Evolutionary conservation across 2,888 invertebrate species (phyloP), one percentile per base, ranked within the genome.

Genomic region (Megamerina dolium): DNA sequence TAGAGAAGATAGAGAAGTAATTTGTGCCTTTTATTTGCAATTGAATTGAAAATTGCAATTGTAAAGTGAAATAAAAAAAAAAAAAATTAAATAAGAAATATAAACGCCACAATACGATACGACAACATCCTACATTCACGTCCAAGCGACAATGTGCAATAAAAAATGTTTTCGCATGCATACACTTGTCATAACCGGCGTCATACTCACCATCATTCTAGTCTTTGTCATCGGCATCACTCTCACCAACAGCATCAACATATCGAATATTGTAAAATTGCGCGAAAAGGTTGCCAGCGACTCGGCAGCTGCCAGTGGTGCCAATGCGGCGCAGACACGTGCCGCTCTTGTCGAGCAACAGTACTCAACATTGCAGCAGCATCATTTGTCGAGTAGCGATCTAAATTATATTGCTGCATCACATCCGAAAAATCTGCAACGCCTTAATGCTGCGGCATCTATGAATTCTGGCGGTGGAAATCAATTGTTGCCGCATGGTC

Each of bases 151-250:
- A 60, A 70, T 70, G 70, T 70, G 70, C 60, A 66, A 53, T 55
- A 55, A 57, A 51, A 70, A 70, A 64, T 70, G 63, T 52, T 67
- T 64, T 53, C 70, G 68, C 58, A 66, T 70, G 66, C 70, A 67
- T 56, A 66, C 66, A 45, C 53, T 70, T 55, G 61, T 67, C 54
- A 64, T 73, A 50, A 66, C 73, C 50, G 71, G 74, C 50, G 62
- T 75, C 46, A 61, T 74, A 54, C 65, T 74, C 38, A 70, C 74
- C 41, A 70, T 77, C 38, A 65, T 76, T 13, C 70, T 77, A 49
- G 72, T 77, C 64, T 75, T 75, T 39, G 73, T 74, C 56, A 75
- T 74, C 44, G 75, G 77, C 51, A 72, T 76, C 34, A 77, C 76
- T 26, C 59, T 77, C 27, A 70, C 75, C 26, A 71, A 66, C 50